These are phyloP conservation scores for Empidonax alnorum DNA, from an alignment of 2,113 vertebrate genomes.

Conservation along the genomic window DNA sequence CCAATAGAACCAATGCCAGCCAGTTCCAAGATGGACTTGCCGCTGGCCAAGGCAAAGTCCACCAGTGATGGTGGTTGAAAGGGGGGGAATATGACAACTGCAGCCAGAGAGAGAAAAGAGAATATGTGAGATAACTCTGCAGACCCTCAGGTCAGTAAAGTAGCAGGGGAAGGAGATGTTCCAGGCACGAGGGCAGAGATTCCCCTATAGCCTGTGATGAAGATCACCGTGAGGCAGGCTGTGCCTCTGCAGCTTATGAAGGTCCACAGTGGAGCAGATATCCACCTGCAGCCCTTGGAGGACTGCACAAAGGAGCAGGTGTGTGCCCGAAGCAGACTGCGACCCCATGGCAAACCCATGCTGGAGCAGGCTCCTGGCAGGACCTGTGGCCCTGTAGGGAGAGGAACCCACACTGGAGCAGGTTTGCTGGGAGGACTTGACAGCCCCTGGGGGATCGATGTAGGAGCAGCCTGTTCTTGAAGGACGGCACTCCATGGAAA, in stretches of 20 bases:
- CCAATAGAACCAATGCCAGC: background rate
- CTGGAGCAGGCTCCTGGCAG: background rate
- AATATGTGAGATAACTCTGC: background rate
- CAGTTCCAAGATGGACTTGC: background rate
- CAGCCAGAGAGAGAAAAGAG: background rate
- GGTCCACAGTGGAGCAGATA: background rate
- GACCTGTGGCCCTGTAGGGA: background rate
- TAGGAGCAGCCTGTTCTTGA: background rate
- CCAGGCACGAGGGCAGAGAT: rapidly evolving
- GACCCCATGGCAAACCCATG: background rate
- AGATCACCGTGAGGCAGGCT: background rate
- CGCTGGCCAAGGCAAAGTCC: background rate
- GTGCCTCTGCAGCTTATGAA: background rate
- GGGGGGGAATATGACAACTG: rapidly evolving
- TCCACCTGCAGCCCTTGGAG: background rate
- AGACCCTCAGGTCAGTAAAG: background rate
- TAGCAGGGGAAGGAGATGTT: background rate
- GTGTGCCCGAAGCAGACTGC: background rate
- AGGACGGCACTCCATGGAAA: background rate
- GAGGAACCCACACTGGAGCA: background rate
- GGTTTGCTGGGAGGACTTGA: background rate
- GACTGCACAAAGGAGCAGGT: no score
- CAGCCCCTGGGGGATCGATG: background rate
- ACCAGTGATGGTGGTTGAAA: background rate
- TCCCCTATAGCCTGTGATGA: background rate